Evolutionary conservation across 2,797 vertebrate species (phyloP), one percentile per base, ranked within the genome.

Genomic region (Rhinophrynus dorsalis): DNA sequence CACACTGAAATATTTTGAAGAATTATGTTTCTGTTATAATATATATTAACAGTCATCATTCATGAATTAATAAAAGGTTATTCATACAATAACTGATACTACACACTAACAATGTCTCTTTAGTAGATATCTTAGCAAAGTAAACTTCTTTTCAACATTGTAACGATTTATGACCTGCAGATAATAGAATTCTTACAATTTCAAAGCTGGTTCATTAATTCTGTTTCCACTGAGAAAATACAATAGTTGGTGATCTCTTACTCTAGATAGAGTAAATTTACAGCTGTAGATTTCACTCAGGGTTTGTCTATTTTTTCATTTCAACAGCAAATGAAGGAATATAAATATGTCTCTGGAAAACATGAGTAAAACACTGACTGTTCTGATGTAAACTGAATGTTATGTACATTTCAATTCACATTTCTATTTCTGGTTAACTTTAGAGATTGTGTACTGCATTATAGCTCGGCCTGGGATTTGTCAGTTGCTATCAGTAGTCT

Each of bases 181-280:
- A 70, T 70, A 70, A 70, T 70, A 70, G 67, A 70, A 70, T 70
- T 62, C 67, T 63, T 70, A 70, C 67, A 44, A 70, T 62, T 70
- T 70, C 38, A n/a, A 70, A 70, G 62, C 38, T 8, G 67, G 67
- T 70, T 70, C 67, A 70, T 70, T 70, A 70, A 70, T 70, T 70
- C 58, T 33, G 12, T 45, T 55, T 62, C 20, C 47, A 62, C 67
- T 58, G 55, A 52, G 58, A 38, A 62, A 50, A 70, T 15, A 70
- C 67, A 55, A 55, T 55, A 55, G 21, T 62, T 62, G 48, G 67
- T 55, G 58, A 62, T 70, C 67, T 70, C 48, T 70, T 70, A 62
- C 67, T 42, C 27, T 33, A 55, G 67, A 70, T 40, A 62, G 58
- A 62, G 67, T 32, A 56, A 61, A 61, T 70, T 62, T 70, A 55